Conservation (phyloP, 2,888 invertebrate genomes). For the Hirtodrosophila confusa region DNA sequence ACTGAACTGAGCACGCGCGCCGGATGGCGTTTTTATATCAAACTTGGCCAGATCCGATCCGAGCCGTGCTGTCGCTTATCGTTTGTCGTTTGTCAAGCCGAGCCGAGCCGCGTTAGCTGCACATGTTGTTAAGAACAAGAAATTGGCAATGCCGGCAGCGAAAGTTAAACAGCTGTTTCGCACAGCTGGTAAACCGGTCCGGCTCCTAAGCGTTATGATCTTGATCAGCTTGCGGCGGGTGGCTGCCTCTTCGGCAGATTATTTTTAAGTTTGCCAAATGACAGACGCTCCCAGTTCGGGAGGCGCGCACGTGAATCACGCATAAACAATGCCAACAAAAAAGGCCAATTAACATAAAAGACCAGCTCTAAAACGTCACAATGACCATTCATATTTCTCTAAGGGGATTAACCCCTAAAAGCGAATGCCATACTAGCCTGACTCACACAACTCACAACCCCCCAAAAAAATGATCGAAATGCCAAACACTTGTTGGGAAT, state of each 20-base stretch:
- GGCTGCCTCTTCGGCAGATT: constrained; percentile 23
- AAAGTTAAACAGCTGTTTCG: constrained; percentile 72
- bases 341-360: constrained; percentile 40
- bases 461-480: constrained; percentile 5
- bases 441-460: constrained; percentile 24
- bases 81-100: constrained; percentile 22
- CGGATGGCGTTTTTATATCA: constrained; percentile 68
- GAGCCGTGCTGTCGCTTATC: not conserved
- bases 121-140: constrained; percentile 50
- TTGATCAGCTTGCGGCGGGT: constrained; percentile 32
- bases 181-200: constrained; percentile 72
- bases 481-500: not conserved
- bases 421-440: constrained; percentile 21
- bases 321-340: constrained; percentile 24
- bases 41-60: constrained; percentile 6
- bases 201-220: constrained; percentile 33
- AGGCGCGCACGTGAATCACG: constrained; percentile 39
- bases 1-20: constrained; percentile 76
- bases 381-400: constrained; percentile 45
- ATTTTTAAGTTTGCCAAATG: constrained; percentile 38
- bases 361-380: constrained; percentile 39
- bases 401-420: constrained; percentile 28
- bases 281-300: constrained; percentile 37
- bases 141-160: constrained; percentile 64
- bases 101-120: constrained; percentile 51